Percentiles rank a stretch among this genome's conserved stretches.
phyloP scores from a whole-genome alignment of 2,888 invertebrate species.

The Malacosoma neustria region DNA sequence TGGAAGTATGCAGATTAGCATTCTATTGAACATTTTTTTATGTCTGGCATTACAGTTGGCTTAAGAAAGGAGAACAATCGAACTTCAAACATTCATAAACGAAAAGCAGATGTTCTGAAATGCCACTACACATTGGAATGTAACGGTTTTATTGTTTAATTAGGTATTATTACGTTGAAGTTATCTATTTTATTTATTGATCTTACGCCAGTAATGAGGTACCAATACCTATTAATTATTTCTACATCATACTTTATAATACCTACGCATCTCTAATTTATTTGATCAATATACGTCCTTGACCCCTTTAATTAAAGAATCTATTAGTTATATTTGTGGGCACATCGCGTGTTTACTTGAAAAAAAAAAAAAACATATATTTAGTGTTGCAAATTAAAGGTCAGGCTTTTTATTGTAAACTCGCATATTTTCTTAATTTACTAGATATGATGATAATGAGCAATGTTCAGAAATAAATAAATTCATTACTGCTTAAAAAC shows the following conservation, averaged over 20 bases:
- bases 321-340: too few species aligned
- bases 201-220: neutral
- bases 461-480: too few species aligned
- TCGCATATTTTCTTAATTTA: too few species aligned
- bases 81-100: conserved; percentile 31
- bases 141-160: conserved; percentile 27
- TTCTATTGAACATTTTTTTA: too few species aligned
- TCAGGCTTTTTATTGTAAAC: too few species aligned
- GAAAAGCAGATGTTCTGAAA: conserved; percentile 55
- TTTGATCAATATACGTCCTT: neutral
- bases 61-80: conserved; percentile 38
- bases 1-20: too few species aligned
- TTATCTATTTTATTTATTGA: neutral
- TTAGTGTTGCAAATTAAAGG: too few species aligned
- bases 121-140: conserved; percentile 28
- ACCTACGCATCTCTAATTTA: too few species aligned
- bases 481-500: too few species aligned
- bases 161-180: neutral
- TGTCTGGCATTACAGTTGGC: conserved; percentile 32
- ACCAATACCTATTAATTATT: neutral
- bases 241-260: neutral
- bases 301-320: neutral
- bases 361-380: too few species aligned
- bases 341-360: neutral
- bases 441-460: too few species aligned